Base-by-base conservation (phyloP, 2,113 vertebrate species). In the Balaeniceps rex region DNA sequence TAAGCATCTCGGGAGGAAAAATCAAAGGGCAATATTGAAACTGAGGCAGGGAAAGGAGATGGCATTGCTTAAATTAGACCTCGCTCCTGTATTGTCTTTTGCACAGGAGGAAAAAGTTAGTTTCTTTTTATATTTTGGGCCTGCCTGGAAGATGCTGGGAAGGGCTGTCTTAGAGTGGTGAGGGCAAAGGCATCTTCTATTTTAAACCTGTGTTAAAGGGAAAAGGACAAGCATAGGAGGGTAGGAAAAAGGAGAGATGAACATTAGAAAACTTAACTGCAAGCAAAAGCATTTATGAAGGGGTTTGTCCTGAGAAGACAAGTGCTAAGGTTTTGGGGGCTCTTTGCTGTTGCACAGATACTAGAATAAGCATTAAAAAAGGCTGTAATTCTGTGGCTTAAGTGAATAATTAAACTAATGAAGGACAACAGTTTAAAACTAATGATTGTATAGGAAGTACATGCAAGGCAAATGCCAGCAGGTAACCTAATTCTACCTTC, bases 1-100 rank as follows among this genome's bases (percentile, higher is more conserved):
- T 31, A 10, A 58, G 4, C 12, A 8, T 2, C 40, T 33, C 0
- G 1, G 22, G 26, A 12, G 2, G 42, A 58, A 84, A 83, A 24
- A 36, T 33, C 72, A n/a, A 70, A 84, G 15, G 28, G 4, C 10
- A 12, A 1, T 16, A 10, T 2, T 49, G 33, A 83, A 80, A 64
- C 18, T 17, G 60, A 25, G 52, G 33, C 57, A 70, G n/a, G 31
- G 74, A 60, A 70, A 83, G 34, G 46, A 64, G 44, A 40, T 29
- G 36, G 42, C 47, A 12, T 19, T 57, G 47, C 28, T 88, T 40
- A n/a, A 36, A 51, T 66, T 26, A 68, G 33, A 63, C 40, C 19
- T 79, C 1, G 0, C 22, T 74, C 28, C 22, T 28, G 1, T 51
- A 7, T 14, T 66, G 46, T 34, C 29, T 61, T 92, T 61, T 74